phyloP scores from a whole-genome alignment of 2,888 invertebrate genomes.

The Phorcus lineatus region DNA sequence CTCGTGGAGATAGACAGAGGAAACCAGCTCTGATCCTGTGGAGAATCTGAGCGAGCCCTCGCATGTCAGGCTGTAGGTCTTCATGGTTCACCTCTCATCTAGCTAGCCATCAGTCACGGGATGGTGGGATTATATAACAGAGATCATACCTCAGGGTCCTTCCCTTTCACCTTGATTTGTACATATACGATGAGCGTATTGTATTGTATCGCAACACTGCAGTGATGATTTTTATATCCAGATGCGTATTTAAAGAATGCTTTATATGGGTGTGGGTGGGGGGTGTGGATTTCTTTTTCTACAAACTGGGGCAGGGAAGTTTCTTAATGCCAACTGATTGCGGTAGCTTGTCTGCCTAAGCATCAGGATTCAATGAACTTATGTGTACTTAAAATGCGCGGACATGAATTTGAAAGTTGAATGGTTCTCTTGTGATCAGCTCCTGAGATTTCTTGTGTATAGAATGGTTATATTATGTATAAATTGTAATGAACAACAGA shows the following conservation, averaged over 20 bases:
- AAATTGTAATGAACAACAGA: constrained; percentile 9
- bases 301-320: not conserved
- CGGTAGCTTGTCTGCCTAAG: not conserved
- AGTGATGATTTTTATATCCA: constrained; percentile 3
- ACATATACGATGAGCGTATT: too few relatives aligned
- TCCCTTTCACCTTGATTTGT: too few relatives aligned
- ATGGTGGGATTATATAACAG: too few relatives aligned
- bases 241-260: not conserved
- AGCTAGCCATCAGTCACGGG: too few relatives aligned
- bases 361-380: not conserved
- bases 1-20: too few relatives aligned
- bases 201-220: too few relatives aligned
- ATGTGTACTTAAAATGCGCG: not conserved
- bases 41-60: too few relatives aligned
- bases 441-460: not conserved
- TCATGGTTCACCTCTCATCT: too few relatives aligned
- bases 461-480: constrained; percentile 12
- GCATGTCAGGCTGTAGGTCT: too few relatives aligned
- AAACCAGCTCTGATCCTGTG: too few relatives aligned
- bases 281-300: not conserved
- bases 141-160: too few relatives aligned
- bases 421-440: not conserved
- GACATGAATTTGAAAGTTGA: constrained; percentile 5
- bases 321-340: not conserved
- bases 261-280: not conserved